phyloP scores from a whole-genome alignment of 1,140 invertebrate genomes.

The Zeugodacus cucurbitae region DNA sequence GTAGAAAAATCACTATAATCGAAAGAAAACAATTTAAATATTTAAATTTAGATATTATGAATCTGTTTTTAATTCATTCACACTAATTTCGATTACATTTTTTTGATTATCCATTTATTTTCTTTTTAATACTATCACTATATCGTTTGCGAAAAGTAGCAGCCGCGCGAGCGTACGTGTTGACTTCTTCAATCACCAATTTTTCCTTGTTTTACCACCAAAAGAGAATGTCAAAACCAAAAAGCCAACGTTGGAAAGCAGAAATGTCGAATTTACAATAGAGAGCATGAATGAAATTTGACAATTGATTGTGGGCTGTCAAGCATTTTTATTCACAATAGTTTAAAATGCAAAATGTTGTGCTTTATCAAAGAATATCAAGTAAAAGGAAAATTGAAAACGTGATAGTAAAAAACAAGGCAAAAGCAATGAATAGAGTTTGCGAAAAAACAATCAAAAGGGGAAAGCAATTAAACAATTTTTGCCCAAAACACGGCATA shows the following conservation, averaged over 20 bases:
- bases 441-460: not conserved
- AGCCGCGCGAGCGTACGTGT: constrained; percentile 14
- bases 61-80: not conserved
- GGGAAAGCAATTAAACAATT: not conserved
- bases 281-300: constrained; percentile 2
- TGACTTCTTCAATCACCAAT: not conserved
- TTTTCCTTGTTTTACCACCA: not conserved
- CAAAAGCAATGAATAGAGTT: not conserved
- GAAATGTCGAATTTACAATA: not conserved
- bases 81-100: not conserved
- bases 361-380: not conserved
- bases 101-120: not conserved
- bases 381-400: not conserved
- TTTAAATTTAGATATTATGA: not conserved
- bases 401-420: not conserved
- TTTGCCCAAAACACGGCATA: not conserved
- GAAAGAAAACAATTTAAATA: not conserved
- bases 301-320: not conserved
- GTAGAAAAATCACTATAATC: not conserved
- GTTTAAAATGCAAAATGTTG: not conserved
- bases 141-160: not conserved
- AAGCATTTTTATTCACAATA: not conserved
- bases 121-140: not conserved
- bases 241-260: not conserved
- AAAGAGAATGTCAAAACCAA: constrained; percentile 22